A percentile compares a stretch with the other conserved stretches of the same genome.
These are phyloP conservation scores for Bagarius yarrelli DNA, from an alignment of 2,113 vertebrate species.

Conservation along the genomic window DNA sequence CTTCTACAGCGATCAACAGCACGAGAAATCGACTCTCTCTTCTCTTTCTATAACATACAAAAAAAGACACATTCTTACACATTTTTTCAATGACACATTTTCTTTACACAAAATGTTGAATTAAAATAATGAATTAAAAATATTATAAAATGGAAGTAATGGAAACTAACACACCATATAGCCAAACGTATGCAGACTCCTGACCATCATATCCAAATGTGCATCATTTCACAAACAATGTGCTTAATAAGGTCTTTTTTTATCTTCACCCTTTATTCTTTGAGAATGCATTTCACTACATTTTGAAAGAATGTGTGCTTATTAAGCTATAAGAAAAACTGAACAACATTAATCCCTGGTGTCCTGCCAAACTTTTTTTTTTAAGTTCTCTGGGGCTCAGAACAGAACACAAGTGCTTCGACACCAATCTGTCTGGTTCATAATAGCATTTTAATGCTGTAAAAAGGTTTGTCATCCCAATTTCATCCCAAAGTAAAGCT, in stretches of 20 bases:
- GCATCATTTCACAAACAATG: too few relatives aligned
- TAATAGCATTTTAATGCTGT: background rate
- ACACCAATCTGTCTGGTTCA: background rate
- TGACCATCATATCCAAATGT: background rate
- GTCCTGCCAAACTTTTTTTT: too few relatives aligned
- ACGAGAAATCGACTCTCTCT: constrained; percentile 44
- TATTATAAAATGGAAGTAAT: background rate
- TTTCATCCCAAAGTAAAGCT: background rate
- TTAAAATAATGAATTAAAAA: background rate
- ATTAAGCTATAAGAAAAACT: too few relatives aligned
- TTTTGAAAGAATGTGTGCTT: background rate
- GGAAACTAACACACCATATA: background rate
- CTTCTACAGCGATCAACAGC: constrained; percentile 59
- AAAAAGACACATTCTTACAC: constrained; percentile 36
- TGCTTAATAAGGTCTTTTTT: too few relatives aligned
- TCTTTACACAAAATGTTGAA: background rate
- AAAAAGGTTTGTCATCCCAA: background rate
- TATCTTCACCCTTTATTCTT: background rate
- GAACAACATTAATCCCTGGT: too few relatives aligned
- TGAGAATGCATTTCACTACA: background rate
- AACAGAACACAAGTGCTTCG: background rate
- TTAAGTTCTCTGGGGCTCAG: too few relatives aligned
- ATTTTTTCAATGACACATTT: background rate
- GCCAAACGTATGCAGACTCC: background rate
- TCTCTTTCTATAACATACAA: constrained; percentile 55